Percentiles rank a stretch among this genome's conserved stretches.
phyloP scores from a whole-genome alignment of 2,113 vertebrate genomes.

The Garra rufa region DNA sequence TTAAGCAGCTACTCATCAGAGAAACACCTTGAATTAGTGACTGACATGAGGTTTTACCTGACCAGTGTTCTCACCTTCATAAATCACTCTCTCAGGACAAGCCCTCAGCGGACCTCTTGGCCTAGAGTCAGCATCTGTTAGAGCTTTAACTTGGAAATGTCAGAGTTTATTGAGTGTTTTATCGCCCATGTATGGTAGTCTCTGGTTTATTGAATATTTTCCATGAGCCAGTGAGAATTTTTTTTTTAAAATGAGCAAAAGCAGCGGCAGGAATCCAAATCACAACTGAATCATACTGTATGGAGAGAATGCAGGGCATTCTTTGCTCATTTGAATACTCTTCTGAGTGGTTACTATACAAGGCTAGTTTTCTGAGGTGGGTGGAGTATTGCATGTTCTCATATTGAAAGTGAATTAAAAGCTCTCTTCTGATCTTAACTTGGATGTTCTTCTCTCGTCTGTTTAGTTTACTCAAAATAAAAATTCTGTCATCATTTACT shows the following conservation, averaged over 20 bases:
- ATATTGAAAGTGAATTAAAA: not conserved
- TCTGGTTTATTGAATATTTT: conserved; percentile 11
- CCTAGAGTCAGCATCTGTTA: not conserved
- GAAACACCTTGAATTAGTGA: conserved; percentile 57
- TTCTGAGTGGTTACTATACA: not conserved
- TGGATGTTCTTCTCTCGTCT: not conserved
- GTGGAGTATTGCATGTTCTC: not conserved
- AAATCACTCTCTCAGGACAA: conserved; percentile 45
- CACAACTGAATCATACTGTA: not conserved
- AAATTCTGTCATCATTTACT: not conserved
- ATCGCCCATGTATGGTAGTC: not conserved
- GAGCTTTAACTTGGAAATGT: not conserved
- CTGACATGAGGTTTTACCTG: conserved; percentile 28
- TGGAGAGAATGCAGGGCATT: not conserved
- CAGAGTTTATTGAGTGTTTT: conserved; percentile 16
- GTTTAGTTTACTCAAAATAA: not conserved
- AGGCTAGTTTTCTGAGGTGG: not conserved
- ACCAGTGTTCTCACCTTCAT: conserved; percentile 45
- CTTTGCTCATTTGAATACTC: not conserved
- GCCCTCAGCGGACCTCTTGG: not conserved
- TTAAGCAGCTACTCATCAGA: conserved; percentile 57
- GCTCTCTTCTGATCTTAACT: not conserved
- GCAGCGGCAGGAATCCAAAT: not conserved
- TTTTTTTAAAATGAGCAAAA: conserved; percentile 14
- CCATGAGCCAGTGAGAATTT: not conserved